A percentile compares a stretch with the other conserved stretches of the same genome.
Conservation (phyloP, 2,797 vertebrate genomes). For the Notoglanidium macrostoma region DNA sequence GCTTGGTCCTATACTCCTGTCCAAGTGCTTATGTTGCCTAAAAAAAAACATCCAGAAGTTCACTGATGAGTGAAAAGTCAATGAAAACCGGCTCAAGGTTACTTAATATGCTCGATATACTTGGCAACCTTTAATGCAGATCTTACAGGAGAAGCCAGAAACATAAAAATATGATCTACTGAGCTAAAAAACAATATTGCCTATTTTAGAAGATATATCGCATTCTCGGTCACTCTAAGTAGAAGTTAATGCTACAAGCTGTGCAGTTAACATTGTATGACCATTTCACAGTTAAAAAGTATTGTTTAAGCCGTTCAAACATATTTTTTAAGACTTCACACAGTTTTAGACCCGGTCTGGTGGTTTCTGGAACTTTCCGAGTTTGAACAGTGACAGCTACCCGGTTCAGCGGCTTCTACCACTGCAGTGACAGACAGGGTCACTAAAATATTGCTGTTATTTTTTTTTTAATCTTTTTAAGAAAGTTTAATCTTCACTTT, state of each 20-base stretch:
- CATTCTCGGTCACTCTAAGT: background rate
- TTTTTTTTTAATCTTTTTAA: too few relatives aligned
- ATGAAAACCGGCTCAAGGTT: background rate
- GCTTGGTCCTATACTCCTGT: conserved; percentile 69
- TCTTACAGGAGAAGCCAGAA: background rate
- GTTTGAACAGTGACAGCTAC: background rate
- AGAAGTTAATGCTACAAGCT: too few relatives aligned
- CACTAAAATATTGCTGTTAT: background rate
- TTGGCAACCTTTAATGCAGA: background rate
- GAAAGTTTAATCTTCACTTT: background rate
- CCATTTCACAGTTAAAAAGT: background rate
- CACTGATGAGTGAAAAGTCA: background rate
- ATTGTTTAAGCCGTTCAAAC: background rate
- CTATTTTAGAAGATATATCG: background rate
- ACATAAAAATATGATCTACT: background rate
- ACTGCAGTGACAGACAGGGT: background rate
- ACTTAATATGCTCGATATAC: background rate
- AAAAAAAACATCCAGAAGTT: background rate
- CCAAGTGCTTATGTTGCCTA: conserved; percentile 43
- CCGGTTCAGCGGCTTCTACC: background rate
- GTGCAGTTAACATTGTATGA: background rate
- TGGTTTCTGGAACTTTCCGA: conserved; percentile 44
- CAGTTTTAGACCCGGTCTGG: background rate
- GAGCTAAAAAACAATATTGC: background rate
- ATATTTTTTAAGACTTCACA: background rate